Conservation (phyloP, 2,888 invertebrate genomes). For the Melanchra persicariae region DNA sequence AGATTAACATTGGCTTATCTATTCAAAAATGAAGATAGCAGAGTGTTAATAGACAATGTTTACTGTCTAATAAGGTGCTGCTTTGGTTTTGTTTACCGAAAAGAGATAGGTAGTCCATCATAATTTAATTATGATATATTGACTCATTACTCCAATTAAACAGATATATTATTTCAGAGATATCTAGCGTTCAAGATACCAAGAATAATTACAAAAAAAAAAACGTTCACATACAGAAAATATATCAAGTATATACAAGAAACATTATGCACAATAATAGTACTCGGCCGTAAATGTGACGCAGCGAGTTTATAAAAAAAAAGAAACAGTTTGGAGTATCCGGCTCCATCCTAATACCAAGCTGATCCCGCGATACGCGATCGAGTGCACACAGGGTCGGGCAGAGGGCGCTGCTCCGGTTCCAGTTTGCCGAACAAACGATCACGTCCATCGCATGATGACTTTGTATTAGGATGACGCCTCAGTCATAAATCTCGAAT, state of each 20-base stretch:
- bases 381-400: too few relatives aligned
- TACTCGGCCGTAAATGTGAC: conserved; percentile 5
- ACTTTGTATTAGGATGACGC: not conserved
- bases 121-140: not conserved
- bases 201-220: conserved; percentile 55
- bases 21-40: not conserved
- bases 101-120: not conserved
- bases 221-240: conserved; percentile 58
- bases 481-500: not conserved
- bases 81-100: not conserved
- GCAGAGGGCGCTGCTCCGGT: too few relatives aligned
- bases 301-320: not conserved
- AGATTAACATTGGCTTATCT: not conserved
- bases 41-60: too few relatives aligned
- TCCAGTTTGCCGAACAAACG: too few relatives aligned
- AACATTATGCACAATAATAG: conserved; percentile 49
- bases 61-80: not conserved
- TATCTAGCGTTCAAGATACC: conserved; percentile 45
- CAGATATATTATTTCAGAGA: not conserved
- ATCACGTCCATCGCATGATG: too few relatives aligned
- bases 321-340: not conserved
- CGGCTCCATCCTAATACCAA: not conserved
- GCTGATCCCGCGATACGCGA: too few relatives aligned
- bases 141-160: not conserved
- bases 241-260: conserved; percentile 35